Evolutionary conservation across 2,113 vertebrate species (phyloP).

Genomic region (Cranoglanis bouderius): DNA sequence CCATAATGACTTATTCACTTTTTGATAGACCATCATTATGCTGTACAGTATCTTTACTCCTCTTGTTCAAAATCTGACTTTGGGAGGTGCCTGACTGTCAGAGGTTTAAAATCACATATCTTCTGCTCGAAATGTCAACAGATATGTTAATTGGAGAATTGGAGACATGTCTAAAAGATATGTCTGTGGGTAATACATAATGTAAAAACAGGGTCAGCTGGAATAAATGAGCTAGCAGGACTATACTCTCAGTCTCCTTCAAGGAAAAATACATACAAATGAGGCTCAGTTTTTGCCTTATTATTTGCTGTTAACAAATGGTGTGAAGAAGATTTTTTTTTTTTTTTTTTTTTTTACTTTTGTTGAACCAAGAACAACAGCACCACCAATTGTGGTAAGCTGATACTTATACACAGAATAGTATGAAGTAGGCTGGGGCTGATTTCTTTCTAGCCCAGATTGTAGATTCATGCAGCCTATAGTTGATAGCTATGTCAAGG

Average conservation of each 20-base stretch:
- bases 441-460: background rate
- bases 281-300: background rate
- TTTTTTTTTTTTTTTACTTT: background rate
- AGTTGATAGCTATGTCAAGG: background rate
- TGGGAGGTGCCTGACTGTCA: background rate
- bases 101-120: background rate
- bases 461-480: background rate
- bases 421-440: background rate
- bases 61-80: conserved; percentile 14
- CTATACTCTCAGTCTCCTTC: background rate
- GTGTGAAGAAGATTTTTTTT: background rate
- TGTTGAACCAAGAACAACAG: background rate
- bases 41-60: conserved; percentile 3
- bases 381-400: background rate
- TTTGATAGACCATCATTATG: conserved; percentile 27
- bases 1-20: conserved; percentile 23
- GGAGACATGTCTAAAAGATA: background rate
- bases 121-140: conserved; percentile 17
- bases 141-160: conserved; percentile 13
- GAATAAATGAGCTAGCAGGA: background rate
- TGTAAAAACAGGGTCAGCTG: background rate
- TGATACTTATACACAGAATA: background rate
- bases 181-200: background rate
- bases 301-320: background rate
- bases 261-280: background rate